Conservation (phyloP, 2,113 vertebrate genomes). For the Promerops cafer region DNA sequence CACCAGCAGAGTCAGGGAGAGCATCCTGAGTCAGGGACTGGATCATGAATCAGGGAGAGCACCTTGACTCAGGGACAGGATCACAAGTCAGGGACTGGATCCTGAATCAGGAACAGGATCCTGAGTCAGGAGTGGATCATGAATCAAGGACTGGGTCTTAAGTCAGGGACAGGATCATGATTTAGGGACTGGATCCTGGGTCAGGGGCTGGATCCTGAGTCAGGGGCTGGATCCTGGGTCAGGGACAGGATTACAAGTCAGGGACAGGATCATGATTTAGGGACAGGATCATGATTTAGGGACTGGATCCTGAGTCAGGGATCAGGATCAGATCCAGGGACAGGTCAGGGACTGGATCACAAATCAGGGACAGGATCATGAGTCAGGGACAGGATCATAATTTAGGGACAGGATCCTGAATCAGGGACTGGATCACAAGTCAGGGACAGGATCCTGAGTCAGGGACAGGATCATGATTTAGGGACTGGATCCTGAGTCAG, state of each 20-base stretch:
- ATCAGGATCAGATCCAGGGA: too few relatives aligned
- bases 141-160: accelerated
- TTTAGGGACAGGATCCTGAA: accelerated
- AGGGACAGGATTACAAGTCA: accelerated
- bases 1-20: not conserved
- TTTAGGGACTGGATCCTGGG: accelerated
- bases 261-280: not conserved
- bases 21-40: not conserved
- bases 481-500: not conserved
- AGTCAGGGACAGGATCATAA: too few relatives aligned
- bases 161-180: accelerated
- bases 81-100: accelerated
- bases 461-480: accelerated
- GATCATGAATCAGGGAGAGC: accelerated
- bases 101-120: not conserved
- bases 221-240: not conserved
- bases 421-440: accelerated
- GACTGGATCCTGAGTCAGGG: accelerated
- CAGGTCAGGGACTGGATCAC: accelerated
- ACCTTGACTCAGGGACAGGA: accelerated
- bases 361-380: accelerated
- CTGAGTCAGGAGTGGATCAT: accelerated
- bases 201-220: not conserved
- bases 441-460: not conserved
- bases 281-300: not conserved